phyloP scores from a whole-genome alignment of 1,140 invertebrate genomes.

The Melitaea cinxia region DNA sequence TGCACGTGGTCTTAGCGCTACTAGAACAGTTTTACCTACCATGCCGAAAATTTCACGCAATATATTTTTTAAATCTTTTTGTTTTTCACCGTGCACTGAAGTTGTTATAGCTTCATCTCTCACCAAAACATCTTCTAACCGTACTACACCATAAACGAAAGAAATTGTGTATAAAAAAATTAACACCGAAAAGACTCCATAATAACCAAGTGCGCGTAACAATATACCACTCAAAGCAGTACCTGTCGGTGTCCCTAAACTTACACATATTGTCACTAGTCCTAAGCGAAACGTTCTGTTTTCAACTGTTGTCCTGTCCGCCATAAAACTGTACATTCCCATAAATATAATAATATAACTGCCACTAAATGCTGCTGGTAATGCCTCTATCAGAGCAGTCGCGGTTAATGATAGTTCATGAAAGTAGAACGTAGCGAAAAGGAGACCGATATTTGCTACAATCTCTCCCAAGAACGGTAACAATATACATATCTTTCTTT shows the following conservation, averaged over 20 bases:
- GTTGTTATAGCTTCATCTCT: conserved; percentile 42
- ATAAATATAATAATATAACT: conserved; percentile 84
- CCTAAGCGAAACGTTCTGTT: conserved; percentile 83
- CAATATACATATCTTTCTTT: conserved; percentile 85
- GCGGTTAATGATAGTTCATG: conserved; percentile 80
- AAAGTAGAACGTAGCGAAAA: conserved; percentile 76
- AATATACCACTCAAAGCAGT: conserved; percentile 71
- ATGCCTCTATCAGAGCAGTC: conserved; percentile 81
- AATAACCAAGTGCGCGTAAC: conserved; percentile 62
- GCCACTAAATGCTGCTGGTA: conserved; percentile 82
- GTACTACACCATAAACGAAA: conserved; percentile 65
- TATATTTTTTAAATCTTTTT: conserved; percentile 44
- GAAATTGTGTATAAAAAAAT: conserved; percentile 55
- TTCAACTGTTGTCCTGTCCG: conserved; percentile 82
- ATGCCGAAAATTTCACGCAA: conserved; percentile 65
- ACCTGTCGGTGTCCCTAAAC: conserved; percentile 73
- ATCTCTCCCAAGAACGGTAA: conserved; percentile 84
- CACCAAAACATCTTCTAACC: conserved; percentile 63
- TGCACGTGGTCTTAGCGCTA: conserved; percentile 69
- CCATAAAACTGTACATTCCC: conserved; percentile 85
- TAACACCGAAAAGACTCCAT: conserved; percentile 70
- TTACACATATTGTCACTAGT: conserved; percentile 77
- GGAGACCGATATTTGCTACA: conserved; percentile 70
- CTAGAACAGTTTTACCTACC: conserved; percentile 76
- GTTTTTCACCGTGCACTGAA: conserved; percentile 23